phyloP scores from a whole-genome alignment of 2,797 vertebrate genomes.

The Coregonus sp. region DNA sequence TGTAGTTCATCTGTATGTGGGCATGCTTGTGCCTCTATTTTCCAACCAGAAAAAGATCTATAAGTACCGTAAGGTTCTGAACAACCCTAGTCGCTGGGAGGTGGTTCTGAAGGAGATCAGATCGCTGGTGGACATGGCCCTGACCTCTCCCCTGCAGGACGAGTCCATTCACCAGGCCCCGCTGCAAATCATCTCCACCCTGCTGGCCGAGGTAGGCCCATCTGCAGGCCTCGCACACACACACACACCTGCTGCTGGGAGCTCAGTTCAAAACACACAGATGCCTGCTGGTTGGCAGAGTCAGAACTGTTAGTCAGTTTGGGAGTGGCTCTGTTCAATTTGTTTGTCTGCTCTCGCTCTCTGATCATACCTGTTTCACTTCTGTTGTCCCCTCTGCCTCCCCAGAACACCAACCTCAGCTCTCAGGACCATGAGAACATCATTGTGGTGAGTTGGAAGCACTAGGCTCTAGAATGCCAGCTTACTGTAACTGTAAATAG shows the following conservation, averaged over 20 bases:
- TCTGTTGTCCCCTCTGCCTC: neutral
- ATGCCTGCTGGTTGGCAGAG: neutral
- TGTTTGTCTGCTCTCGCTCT: conserved; percentile 21
- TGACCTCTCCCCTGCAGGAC: conserved; percentile 94
- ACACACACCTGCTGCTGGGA: neutral
- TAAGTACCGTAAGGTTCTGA: conserved; percentile 97
- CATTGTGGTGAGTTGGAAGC: conserved; percentile 87
- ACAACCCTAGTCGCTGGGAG: conserved; percentile 96
- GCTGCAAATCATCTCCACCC: conserved; percentile 95
- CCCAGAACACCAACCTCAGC: conserved; percentile 91
- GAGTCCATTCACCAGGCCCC: conserved; percentile 98
- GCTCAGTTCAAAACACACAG: neutral
- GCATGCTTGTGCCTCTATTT: neutral
- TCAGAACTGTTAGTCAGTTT: neutral
- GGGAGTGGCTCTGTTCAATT: conserved; percentile 40
- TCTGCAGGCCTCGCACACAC: neutral
- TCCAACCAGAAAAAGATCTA: conserved; percentile 95
- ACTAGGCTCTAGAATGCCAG: no score
- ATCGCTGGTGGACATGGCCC: conserved; percentile 95
- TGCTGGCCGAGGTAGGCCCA: conserved; percentile 90
- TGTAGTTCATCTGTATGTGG: neutral
- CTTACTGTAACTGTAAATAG: no score
- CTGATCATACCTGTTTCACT: neutral
- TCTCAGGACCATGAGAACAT: conserved; percentile 97
- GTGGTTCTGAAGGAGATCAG: conserved; percentile 98